A percentile compares a stretch with the other conserved stretches of the same genome.
phyloP scores from a whole-genome alignment of 2,797 vertebrate genomes.

The Hydrolagus colliei region DNA sequence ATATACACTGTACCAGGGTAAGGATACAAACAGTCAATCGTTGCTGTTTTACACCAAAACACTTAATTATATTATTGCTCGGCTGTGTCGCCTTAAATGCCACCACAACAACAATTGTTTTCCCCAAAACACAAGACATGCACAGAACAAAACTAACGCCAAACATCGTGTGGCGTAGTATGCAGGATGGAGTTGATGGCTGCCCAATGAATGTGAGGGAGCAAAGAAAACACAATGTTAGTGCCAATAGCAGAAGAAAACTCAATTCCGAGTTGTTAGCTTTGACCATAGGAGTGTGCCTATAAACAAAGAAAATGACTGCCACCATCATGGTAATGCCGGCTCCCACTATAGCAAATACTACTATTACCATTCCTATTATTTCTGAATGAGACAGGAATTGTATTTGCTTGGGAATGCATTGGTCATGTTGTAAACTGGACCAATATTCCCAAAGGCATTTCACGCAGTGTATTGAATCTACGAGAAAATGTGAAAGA shows the following conservation, averaged over 20 bases:
- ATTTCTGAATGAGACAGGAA: conserved; percentile 55
- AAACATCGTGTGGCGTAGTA: conserved; percentile 5
- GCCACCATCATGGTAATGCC: background rate
- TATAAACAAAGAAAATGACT: background rate
- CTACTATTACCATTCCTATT: conserved; percentile 53
- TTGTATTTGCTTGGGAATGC: conserved; percentile 56
- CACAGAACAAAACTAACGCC: conserved; percentile 14
- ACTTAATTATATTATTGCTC: background rate
- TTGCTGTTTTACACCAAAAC: background rate
- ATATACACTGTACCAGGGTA: background rate
- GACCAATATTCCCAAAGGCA: conserved; percentile 59
- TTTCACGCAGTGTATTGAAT: conserved; percentile 55
- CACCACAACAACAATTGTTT: background rate
- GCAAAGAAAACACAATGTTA: conserved; percentile 8
- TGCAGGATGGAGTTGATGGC: background rate
- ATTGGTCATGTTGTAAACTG: conserved; percentile 49
- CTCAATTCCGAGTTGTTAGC: conserved; percentile 16
- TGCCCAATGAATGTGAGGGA: conserved; percentile 12
- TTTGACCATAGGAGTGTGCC: conserved; percentile 1
- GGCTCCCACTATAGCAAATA: conserved; percentile 49
- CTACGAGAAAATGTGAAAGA: conserved; percentile 41
- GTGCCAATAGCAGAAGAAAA: conserved; percentile 2
- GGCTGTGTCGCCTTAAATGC: conserved; percentile 22
- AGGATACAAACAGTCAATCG: background rate
- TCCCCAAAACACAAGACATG: conserved; percentile 24